Evolutionary conservation across 2,888 invertebrate species (phyloP).

Genomic region (Spodoptera exigua): DNA sequence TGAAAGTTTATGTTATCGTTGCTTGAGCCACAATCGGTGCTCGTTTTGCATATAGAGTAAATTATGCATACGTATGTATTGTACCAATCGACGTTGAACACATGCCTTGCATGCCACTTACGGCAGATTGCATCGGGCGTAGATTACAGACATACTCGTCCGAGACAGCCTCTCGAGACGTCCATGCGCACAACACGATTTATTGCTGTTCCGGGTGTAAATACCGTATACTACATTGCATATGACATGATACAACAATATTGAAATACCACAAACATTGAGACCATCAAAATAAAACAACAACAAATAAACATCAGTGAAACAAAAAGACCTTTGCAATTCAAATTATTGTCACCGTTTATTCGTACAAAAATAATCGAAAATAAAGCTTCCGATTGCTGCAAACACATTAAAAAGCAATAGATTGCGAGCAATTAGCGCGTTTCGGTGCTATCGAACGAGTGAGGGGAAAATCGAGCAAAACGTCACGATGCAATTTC

Average conservation of each 20-base stretch:
- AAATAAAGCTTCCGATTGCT: constrained; percentile 65
- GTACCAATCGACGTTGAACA: constrained; percentile 25
- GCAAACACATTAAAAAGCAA: constrained; percentile 81
- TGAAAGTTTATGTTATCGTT: constrained; percentile 17
- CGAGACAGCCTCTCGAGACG: constrained; percentile 39
- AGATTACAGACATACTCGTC: constrained; percentile 41
- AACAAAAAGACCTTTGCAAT: constrained; percentile 46
- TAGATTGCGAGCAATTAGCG: constrained; percentile 83
- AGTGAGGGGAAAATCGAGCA: constrained; percentile 61
- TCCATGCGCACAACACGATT: constrained; percentile 14
- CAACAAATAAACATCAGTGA: constrained; percentile 31
- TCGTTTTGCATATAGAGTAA: constrained; percentile 1
- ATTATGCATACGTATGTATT: not conserved
- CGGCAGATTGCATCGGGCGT: constrained; percentile 37
- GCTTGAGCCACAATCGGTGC: not conserved
- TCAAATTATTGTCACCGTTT: constrained; percentile 63
- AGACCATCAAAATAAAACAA: constrained; percentile 10
- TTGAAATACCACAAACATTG: not conserved
- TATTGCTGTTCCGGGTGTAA: constrained; percentile 6
- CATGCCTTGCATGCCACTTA: constrained; percentile 31
- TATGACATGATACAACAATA: not conserved
- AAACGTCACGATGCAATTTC: constrained; percentile 71
- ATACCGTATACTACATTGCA: not conserved
- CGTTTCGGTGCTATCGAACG: constrained; percentile 53
- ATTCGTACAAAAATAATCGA: constrained; percentile 62